Base-by-base conservation (phyloP, 2,113 vertebrate species). In the Oreotrochilus melanogaster region DNA sequence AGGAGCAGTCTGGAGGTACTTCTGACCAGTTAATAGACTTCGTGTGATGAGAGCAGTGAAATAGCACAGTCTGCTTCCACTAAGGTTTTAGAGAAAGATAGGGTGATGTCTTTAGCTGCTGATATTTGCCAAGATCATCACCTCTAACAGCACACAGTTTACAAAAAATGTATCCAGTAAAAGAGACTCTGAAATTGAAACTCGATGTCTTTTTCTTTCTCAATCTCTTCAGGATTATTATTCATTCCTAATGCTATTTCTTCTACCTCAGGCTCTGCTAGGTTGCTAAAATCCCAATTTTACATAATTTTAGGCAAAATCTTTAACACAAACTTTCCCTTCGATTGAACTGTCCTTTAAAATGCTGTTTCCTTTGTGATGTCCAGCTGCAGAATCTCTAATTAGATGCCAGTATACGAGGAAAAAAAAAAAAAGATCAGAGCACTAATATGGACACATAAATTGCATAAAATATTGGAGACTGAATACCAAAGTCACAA, bases 11-110 rank as follows among this genome's bases (percentile, higher is more conserved):
- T 83, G 88, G 88, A 92, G 82, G 60, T 60, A 90, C 88, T 86
- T 88, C 88, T 96, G 82, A 61, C 75, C 60, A 82, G 82, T 92
- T 90, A 86, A 93, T 90, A 51, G 17, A 48, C 58, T 75, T 86
- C 45, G 51, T 5, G 15, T 28, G 71, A 70, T 0, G 7, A 57
- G 30, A 83, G 62, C 31, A 67, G 37, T 64, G 67, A 83, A 94
- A 74, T 86, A 92, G 22, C 62, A 57, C 66, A 57, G 60, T 51
- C 84, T 76, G 14, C 51, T 92, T 79, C 89, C 31, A 14, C 71
- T 80, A 18, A 89, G 78, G 37, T 51, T 89, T 88, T 76, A 48
- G 37, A 51, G 21, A 31, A 79, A 88, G 30, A 57, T 43, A 14
- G 31, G 12, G 6, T 5, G 1, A 48, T 2, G 1, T 83, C 87